These are phyloP conservation scores for Pagetopsis macropterus DNA, from an alignment of 2,797 vertebrate species.

Conservation along the genomic window DNA sequence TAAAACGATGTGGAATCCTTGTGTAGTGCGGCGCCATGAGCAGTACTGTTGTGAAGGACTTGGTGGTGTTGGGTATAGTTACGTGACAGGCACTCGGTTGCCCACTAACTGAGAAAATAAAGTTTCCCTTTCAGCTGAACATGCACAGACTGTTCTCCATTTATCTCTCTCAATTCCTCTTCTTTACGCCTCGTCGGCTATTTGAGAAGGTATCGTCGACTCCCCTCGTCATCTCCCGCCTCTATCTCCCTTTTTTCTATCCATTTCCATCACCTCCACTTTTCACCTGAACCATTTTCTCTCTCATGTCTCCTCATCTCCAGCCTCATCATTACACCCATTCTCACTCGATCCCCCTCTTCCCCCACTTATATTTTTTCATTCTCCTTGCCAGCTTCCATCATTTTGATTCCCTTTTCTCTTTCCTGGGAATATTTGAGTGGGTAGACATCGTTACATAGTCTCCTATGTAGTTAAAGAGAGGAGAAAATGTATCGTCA, in stretches of 20 bases:
- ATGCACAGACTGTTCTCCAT: constrained; percentile 58
- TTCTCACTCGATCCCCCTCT: constrained; percentile 17
- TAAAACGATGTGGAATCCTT: constrained; percentile 30
- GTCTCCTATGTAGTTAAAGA: constrained; percentile 3
- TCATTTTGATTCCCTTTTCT: constrained; percentile 9
- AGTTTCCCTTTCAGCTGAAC: constrained; percentile 60
- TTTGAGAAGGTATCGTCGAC: constrained; percentile 60
- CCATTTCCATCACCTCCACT: constrained; percentile 52
- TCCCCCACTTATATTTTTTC: constrained; percentile 17
- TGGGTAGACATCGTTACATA: constrained; percentile 8
- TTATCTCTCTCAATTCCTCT: constrained; percentile 61
- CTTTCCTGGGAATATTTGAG: constrained; percentile 1
- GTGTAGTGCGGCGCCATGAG: constrained; percentile 1
- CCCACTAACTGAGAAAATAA: constrained; percentile 36
- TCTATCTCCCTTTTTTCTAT: constrained; percentile 43
- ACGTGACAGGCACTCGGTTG: constrained; percentile 54
- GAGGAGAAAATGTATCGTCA: constrained; percentile 2
- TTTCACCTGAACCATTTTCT: constrained; percentile 41
- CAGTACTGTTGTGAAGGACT: constrained; percentile 48
- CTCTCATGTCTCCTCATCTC: constrained; percentile 21
- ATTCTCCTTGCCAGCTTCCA: constrained; percentile 10
- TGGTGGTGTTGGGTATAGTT: constrained; percentile 38
- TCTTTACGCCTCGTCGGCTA: constrained; percentile 50
- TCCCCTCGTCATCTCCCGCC: constrained; percentile 49
- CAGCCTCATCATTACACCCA: constrained; percentile 21